These are phyloP conservation scores for Athalia cordata DNA, from an alignment of 2,888 invertebrate genomes.

Conservation along the genomic window DNA sequence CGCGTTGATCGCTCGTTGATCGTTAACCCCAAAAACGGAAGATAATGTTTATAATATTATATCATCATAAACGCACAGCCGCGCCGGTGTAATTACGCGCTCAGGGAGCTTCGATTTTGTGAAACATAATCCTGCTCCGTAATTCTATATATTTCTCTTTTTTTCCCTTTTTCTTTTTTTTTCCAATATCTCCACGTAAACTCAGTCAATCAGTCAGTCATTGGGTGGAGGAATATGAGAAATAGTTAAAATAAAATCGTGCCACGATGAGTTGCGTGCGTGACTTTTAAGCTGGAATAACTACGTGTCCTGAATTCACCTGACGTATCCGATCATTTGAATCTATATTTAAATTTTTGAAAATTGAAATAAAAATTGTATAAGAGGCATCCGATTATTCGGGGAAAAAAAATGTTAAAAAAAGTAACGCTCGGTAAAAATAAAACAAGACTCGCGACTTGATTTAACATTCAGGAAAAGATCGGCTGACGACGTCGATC, in stretches of 20 bases:
- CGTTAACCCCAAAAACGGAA: slow-evolving; percentile 18
- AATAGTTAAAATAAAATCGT: slow-evolving; percentile 19
- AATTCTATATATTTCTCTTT: background rate
- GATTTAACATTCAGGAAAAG: slow-evolving; percentile 32
- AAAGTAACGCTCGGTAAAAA: background rate
- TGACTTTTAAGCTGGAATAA: slow-evolving; percentile 26
- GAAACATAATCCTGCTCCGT: slow-evolving; percentile 7
- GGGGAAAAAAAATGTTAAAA: slow-evolving; percentile 23
- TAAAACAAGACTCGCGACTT: background rate
- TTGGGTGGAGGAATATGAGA: slow-evolving; percentile 24
- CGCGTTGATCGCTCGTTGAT: slow-evolving; percentile 30
- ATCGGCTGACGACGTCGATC: slow-evolving; percentile 29
- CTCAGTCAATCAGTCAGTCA: background rate
- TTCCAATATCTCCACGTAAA: background rate
- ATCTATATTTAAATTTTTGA: slow-evolving; percentile 30
- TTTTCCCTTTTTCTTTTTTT: background rate
- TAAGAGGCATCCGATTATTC: slow-evolving; percentile 13
- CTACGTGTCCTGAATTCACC: slow-evolving; percentile 15
- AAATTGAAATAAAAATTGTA: slow-evolving; percentile 28
- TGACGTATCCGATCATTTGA: slow-evolving; percentile 26
- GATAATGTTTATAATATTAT: slow-evolving; percentile 20
- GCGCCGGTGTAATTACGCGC: slow-evolving; percentile 11
- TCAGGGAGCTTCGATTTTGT: slow-evolving; percentile 33
- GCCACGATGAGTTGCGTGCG: slow-evolving; percentile 25
- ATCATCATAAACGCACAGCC: background rate